Conservation (phyloP, 2,888 invertebrate species). For the Acleris holmiana region DNA sequence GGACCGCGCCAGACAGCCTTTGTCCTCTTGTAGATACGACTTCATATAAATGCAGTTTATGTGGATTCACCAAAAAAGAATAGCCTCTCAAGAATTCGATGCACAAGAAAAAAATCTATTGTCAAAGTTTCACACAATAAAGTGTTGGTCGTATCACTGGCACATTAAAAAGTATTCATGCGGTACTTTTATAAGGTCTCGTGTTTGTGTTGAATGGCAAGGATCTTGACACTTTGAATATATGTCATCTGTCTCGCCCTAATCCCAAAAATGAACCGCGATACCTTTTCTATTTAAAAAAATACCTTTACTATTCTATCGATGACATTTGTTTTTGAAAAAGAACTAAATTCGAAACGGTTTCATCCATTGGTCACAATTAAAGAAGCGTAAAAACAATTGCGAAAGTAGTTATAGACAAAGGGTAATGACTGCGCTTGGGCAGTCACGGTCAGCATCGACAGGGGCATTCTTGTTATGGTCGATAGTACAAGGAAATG, state of each 20-base stretch:
- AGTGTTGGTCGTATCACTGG: conserved; percentile 81
- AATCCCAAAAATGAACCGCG: conserved; percentile 48
- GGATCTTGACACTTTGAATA: conserved; percentile 75
- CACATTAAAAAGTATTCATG: conserved; percentile 84
- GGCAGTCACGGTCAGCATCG: conserved; percentile 65
- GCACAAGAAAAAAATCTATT: conserved; percentile 78
- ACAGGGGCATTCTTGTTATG: conserved; percentile 63
- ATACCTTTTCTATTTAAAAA: conserved; percentile 36
- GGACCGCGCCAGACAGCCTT: conserved; percentile 70
- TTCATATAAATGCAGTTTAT: conserved; percentile 83
- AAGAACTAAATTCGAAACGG: conserved; percentile 51
- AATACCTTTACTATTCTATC: neutral
- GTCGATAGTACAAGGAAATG: conserved; percentile 54
- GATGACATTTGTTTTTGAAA: conserved; percentile 38
- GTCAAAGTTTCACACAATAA: conserved; percentile 68
- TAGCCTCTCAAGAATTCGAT: conserved; percentile 73
- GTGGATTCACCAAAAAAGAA: conserved; percentile 75
- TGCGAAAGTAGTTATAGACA: conserved; percentile 76
- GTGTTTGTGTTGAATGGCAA: conserved; percentile 67
- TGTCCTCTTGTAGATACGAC: conserved; percentile 75
- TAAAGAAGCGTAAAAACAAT: conserved; percentile 76
- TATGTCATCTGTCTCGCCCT: conserved; percentile 66
- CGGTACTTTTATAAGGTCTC: conserved; percentile 75
- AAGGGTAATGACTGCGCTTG: conserved; percentile 54
- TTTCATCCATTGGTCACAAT: conserved; percentile 62